Percentiles rank a stretch among this genome's conserved stretches.
phyloP scores from a whole-genome alignment of 2,888 invertebrate genomes.

The Trachelus iudaicus region DNA sequence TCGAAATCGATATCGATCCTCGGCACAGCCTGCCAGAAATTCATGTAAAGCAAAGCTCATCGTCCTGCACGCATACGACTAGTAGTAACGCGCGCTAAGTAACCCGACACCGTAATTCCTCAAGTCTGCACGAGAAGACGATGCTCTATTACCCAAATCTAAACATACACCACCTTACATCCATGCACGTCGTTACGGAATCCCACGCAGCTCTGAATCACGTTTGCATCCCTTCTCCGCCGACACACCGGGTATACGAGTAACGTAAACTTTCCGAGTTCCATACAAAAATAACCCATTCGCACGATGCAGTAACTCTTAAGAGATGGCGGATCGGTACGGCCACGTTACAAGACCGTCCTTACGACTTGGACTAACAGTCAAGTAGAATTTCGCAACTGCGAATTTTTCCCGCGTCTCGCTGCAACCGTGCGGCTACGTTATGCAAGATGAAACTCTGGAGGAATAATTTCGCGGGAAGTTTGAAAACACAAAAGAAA shows the following conservation, averaged over 20 bases:
- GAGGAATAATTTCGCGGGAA: slow-evolving; percentile 12
- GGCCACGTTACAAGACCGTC: neutral
- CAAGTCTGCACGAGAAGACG: slow-evolving; percentile 11
- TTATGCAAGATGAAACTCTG: neutral
- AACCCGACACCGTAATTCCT: neutral
- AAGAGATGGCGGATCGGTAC: neutral
- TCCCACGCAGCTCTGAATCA: neutral
- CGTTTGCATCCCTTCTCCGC: neutral
- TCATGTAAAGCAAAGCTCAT: neutral
- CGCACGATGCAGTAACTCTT: neutral
- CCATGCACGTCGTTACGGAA: neutral
- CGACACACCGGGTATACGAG: neutral
- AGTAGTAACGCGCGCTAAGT: neutral
- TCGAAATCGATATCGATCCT: neutral
- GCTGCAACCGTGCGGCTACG: neutral
- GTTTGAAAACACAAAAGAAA: slow-evolving; percentile 25
- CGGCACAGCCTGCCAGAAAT: neutral
- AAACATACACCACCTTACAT: slow-evolving; percentile 46
- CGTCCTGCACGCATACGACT: neutral
- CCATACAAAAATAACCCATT: neutral
- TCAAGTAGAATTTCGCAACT: neutral
- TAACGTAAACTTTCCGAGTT: neutral
- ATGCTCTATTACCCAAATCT: slow-evolving; percentile 50
- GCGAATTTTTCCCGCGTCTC: neutral
- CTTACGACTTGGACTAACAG: neutral